phyloP scores from a whole-genome alignment of 2,888 invertebrate species.

The Trilocha varians region DNA sequence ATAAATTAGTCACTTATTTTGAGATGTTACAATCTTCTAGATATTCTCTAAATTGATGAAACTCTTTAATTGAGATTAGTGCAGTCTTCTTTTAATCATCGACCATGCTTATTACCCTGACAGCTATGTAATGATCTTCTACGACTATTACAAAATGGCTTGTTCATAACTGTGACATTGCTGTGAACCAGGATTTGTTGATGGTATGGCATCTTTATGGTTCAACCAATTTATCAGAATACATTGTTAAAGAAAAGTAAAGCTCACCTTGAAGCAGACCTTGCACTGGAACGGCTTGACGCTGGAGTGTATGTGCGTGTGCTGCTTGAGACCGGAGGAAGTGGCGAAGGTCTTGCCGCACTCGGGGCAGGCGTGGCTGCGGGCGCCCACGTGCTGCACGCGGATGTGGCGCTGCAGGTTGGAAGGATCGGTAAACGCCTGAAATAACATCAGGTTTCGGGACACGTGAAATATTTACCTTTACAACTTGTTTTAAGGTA shows the following conservation, averaged over 20 bases:
- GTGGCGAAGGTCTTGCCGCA: constrained; percentile 99
- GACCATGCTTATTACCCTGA: too few relatives aligned
- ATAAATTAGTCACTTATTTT: background rate
- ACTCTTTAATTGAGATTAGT: too few relatives aligned
- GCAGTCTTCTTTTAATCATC: too few relatives aligned
- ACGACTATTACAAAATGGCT: too few relatives aligned
- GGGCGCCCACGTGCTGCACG: constrained; percentile 94
- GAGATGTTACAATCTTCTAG: background rate
- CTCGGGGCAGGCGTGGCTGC: constrained; percentile 97
- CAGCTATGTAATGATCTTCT: too few relatives aligned
- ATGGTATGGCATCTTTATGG: too few relatives aligned
- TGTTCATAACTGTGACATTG: too few relatives aligned
- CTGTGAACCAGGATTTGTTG: too few relatives aligned
- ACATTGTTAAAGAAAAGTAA: background rate
- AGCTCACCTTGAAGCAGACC: constrained; percentile 90
- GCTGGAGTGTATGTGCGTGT: constrained; percentile 98
- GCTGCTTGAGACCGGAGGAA: constrained; percentile 97
- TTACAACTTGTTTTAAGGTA: too few relatives aligned
- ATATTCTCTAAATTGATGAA: too few relatives aligned
- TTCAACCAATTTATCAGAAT: too few relatives aligned
- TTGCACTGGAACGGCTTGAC: constrained; percentile 98
- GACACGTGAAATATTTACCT: constrained; percentile 30
- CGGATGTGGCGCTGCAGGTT: constrained; percentile 97
- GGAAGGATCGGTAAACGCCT: constrained; percentile 96
- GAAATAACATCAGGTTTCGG: constrained; percentile 74